A percentile compares a stretch with the other conserved stretches of the same genome.
Evolutionary conservation across 2,797 vertebrate genomes (phyloP).

Genomic region (Protosalanx chinensis): DNA sequence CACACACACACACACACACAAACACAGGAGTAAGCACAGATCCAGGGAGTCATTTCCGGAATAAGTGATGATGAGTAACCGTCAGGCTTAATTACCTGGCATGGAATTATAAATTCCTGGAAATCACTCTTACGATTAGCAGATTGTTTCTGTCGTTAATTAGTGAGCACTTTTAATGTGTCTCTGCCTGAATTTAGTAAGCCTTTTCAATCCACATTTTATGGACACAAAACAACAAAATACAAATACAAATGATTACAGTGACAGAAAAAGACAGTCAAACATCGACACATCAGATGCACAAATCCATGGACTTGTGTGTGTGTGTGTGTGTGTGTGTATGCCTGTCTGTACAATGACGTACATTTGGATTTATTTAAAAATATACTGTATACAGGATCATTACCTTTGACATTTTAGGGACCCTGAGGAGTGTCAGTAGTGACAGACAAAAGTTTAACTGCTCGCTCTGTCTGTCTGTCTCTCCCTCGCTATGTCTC

Average conservation of each 20-base stretch:
- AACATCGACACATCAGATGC: neutral
- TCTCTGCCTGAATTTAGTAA: neutral
- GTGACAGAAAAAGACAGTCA: neutral
- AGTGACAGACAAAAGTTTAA: too few relatives aligned
- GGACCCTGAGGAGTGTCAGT: too few relatives aligned
- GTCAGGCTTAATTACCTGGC: neutral
- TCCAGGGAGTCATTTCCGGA: conserved; percentile 3
- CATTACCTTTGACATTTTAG: too few relatives aligned
- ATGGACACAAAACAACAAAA: neutral
- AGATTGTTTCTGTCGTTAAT: neutral
- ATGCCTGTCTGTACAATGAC: neutral
- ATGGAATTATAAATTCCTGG: neutral
- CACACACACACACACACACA: conserved; percentile 22
- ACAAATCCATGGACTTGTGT: neutral
- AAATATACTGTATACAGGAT: neutral
- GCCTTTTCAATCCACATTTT: neutral
- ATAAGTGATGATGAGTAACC: neutral
- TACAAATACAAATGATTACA: neutral
- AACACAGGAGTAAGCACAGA: neutral
- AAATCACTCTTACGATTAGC: neutral
- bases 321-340: neutral
- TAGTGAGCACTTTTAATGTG: neutral
- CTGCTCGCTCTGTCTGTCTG: too few relatives aligned
- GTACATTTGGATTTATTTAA: neutral
- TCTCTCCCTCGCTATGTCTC: too few relatives aligned